Conservation (phyloP, 2,888 invertebrate genomes). For the Hemaris fuciformis region DNA sequence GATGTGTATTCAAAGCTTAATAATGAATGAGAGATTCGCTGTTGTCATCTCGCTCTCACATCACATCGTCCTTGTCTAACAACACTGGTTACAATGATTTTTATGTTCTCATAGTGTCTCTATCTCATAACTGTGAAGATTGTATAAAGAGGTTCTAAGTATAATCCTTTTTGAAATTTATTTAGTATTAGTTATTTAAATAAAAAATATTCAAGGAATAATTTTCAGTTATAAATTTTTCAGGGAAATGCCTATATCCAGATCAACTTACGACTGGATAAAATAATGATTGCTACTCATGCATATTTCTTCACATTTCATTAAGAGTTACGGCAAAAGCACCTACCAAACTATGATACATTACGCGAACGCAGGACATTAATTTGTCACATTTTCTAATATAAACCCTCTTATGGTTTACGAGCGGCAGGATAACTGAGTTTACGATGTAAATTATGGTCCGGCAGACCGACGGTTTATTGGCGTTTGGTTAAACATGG, state of each 20-base stretch:
- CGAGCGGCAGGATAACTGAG: conserved; percentile 20
- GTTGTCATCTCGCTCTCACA: conserved; percentile 9
- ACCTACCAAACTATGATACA: background rate
- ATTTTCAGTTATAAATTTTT: too few relatives aligned
- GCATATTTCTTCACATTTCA: too few relatives aligned
- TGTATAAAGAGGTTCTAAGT: too few relatives aligned
- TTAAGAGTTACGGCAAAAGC: too few relatives aligned
- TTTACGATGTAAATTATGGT: conserved; percentile 31
- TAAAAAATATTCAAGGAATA: too few relatives aligned
- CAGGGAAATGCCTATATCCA: too few relatives aligned
- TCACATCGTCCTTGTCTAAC: background rate
- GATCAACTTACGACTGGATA: too few relatives aligned
- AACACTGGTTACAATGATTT: background rate
- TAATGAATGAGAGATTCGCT: conserved; percentile 19
- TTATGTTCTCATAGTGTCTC: too few relatives aligned
- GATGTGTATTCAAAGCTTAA: conserved; percentile 13
- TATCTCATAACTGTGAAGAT: too few relatives aligned
- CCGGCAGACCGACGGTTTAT: conserved; percentile 26
- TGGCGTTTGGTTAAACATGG: conserved; percentile 17
- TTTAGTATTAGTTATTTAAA: too few relatives aligned
- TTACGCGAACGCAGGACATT: background rate
- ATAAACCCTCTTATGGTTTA: conserved; percentile 23
- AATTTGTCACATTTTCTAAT: conserved; percentile 9
- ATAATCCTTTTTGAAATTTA: too few relatives aligned
- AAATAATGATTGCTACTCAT: too few relatives aligned